Evolutionary conservation across 92 coral and sea anemone species (phyloP).

Genomic region (Porites lobata): DNA sequence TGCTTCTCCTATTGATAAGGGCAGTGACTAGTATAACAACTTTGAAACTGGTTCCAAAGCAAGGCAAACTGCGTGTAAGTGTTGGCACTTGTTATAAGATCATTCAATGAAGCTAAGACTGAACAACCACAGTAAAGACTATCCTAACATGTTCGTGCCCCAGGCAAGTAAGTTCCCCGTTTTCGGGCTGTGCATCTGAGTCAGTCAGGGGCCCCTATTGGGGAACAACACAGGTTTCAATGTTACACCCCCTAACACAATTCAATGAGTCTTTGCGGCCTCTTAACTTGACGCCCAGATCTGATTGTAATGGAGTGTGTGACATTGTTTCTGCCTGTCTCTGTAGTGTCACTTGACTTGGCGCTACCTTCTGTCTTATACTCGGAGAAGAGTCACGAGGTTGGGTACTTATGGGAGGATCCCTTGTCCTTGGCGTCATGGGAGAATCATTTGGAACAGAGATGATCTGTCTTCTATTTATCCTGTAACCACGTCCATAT

Average conservation of each 20-base stretch:
- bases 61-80: too few relatives aligned
- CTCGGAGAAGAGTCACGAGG: background rate
- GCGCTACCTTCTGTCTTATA: background rate
- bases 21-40: too few relatives aligned
- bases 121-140: too few relatives aligned
- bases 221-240: too few relatives aligned
- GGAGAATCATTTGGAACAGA: background rate
- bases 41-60: too few relatives aligned
- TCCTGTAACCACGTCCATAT: constrained; percentile 4
- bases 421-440: background rate
- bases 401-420: background rate
- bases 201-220: too few relatives aligned
- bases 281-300: background rate
- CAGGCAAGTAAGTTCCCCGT: too few relatives aligned
- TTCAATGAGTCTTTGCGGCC: background rate
- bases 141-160: too few relatives aligned
- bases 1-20: too few relatives aligned
- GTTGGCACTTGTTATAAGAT: too few relatives aligned
- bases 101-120: too few relatives aligned
- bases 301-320: constrained; percentile 1
- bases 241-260: background rate
- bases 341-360: background rate
- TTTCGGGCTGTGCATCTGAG: too few relatives aligned
- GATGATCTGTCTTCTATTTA: background rate
- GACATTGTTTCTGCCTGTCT: background rate